Evolutionary conservation across 37 sponge, comb jelly and placozoan species (phyloP), one percentile per base, ranked within the genome.

Genomic region (Mnemiopsis leidyi): DNA sequence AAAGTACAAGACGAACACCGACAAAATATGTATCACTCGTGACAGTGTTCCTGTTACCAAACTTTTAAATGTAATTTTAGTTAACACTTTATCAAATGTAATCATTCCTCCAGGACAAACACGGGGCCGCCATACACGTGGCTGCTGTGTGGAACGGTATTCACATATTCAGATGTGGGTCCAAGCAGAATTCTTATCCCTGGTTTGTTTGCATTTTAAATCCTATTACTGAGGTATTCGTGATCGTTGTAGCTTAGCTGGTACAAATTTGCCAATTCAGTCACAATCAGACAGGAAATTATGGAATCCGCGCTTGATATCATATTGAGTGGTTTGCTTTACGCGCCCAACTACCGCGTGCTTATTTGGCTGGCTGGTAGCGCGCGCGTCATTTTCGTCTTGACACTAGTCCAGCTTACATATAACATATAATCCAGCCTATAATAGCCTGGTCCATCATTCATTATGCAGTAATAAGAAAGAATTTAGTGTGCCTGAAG

Each of bases 111-210:
- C 38, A 79, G 82, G 82, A 79, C 36, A 79, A 79, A 29, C 31
- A 35, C 38, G 29, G 36, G 26, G 33, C 82, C 2, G 23, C 37
- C 2, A 35, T 79, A 35, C 36, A 35, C 7, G 36, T 79, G 21
- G 82, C 82, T 5, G 82, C 29, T 3, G 82, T 32, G 0, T 79
- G 82, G 82, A 79, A 79, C 32, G 82, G 82, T 23, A 35, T 79
- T 36, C 82, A 79, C 36, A 32, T 79, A 36, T 79, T 36, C 21
- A 32, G 82, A 16, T 79, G 82, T 31, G 82, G 82, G 9, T 36
- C 82, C 23, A 32, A 32, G 36, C 82, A 79, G 29, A 28, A 32
- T 29, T 16, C 36, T 36, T 35, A 23, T 32, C 82, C 23, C 21
- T 79, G 82, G 82, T 79, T 48, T 48, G 61, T 48, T 48, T 48